Conservation (phyloP, 2,797 vertebrate genomes). For the Galagoides demidoff region DNA sequence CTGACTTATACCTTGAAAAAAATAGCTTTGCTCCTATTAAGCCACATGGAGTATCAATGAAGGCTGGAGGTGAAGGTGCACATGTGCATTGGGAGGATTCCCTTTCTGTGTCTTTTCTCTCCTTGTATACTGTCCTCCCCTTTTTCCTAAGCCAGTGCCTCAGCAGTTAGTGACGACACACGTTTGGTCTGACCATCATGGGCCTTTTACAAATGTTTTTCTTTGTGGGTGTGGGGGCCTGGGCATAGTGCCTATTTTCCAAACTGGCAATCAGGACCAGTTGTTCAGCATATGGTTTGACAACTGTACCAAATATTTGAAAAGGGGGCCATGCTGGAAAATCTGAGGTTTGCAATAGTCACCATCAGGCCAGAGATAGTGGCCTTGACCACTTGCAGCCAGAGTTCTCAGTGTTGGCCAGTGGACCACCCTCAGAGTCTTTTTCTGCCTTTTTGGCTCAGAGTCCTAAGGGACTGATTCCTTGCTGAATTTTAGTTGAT, state of each 20-base stretch:
- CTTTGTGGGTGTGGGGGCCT: conserved; percentile 22
- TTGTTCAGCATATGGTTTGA: conserved; percentile 55
- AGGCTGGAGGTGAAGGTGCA: neutral
- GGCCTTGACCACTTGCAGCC: conserved; percentile 28
- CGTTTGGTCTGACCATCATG: neutral
- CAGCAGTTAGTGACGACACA: neutral
- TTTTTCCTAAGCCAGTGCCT: neutral
- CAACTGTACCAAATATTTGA: conserved; percentile 39
- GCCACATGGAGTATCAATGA: neutral
- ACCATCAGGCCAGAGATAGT: neutral
- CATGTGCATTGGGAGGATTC: neutral
- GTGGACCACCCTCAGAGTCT: neutral
- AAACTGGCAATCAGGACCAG: conserved; percentile 5
- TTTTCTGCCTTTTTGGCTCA: conserved; percentile 24
- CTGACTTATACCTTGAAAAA: neutral
- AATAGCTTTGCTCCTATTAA: neutral
- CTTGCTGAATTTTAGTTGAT: neutral
- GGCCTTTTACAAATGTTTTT: conserved; percentile 8
- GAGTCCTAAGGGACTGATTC: neutral
- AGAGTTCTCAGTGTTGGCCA: neutral
- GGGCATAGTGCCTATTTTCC: conserved; percentile 56
- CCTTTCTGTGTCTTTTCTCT: neutral
- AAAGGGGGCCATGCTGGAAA: conserved; percentile 54
- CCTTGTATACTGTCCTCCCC: neutral
- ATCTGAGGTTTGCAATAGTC: conserved; percentile 27